These are phyloP conservation scores for Rousettus madagascariensis DNA, from an alignment of 2,797 vertebrate genomes.

Conservation along the genomic window DNA sequence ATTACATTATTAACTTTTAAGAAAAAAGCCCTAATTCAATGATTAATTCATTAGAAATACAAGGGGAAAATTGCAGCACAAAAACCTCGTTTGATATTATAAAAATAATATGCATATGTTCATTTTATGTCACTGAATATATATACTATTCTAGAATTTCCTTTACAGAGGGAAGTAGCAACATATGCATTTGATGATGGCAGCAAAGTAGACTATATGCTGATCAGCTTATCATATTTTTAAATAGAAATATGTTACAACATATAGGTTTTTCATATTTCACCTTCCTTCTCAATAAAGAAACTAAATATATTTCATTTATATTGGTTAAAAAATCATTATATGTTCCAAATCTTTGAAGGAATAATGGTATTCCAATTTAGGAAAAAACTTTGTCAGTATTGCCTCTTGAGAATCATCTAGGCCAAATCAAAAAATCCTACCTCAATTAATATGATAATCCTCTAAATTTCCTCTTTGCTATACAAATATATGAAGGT, in stretches of 20 bases:
- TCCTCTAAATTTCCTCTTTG: not conserved
- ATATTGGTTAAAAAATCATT: not conserved
- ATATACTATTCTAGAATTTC: not conserved
- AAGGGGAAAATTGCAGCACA: not conserved
- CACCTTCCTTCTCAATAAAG: not conserved
- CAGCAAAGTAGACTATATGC: not conserved
- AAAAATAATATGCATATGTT: not conserved
- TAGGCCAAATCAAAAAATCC: not conserved
- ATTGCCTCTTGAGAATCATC: not conserved
- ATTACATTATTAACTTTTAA: not conserved
- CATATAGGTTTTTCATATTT: not conserved
- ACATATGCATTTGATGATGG: not conserved
- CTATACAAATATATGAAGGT: not conserved
- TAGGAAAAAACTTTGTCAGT: not conserved
- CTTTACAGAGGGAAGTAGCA: not conserved
- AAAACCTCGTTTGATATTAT: not conserved
- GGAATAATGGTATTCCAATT: not conserved
- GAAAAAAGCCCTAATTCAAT: not conserved
- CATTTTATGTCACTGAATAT: not conserved
- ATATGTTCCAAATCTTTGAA: not conserved
- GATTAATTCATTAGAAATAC: not conserved
- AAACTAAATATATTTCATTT: not conserved
- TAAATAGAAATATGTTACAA: not conserved
- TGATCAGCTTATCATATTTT: not conserved
- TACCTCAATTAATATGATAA: not conserved